Base-by-base conservation (phyloP, 2,888 invertebrate genomes). In the Cheilosia vulpina region DNA sequence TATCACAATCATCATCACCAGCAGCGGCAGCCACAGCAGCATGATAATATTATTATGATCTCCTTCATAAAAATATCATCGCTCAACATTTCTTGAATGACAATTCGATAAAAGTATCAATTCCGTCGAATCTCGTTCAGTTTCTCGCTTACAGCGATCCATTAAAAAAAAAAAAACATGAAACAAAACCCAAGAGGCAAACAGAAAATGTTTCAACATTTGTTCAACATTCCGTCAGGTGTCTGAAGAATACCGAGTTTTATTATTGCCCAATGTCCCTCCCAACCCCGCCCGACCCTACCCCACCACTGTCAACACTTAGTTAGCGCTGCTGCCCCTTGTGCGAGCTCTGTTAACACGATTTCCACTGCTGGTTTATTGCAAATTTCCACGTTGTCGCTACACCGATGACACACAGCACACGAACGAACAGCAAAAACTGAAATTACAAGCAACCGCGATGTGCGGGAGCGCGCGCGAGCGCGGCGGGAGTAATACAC, bases 221-320 rank as follows among this genome's bases (percentile, higher is more conserved):
- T 82, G 77, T 77, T 72, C 77, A 75, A 76, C 84, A 84, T 84
- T 84, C 84, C 84, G 34, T 84, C 84, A 84, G 84, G 84, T 84
- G 84, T 84, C 58, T 62, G 65, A 66, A 53, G 72, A 66, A 82
- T 82, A 69, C 45, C 68, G 31, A 38, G 72, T 79, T 72, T 71
- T 65, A 63, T 57, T 72, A 50, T 58, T 24, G 50, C 17, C 43
- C 19, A 2, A 6, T 7, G 11, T 13, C n/a, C 38, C 60, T 34
- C 34, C 15, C n/a, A n/a, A 31, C 17, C 41, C n/a, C 27, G 52
- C 43, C 17, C 45, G 4, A 11, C 27, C 17, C 11, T 13, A 13
- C 15, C 45, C 45, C 43, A 57, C 45, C 43, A 57, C 52, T 43
- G 34, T 53, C 66, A 58, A 76, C 58, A 66, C 66, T 58, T 65